Conservation (phyloP, 2,797 vertebrate species). For the Ptychobarbus kaznakovi region DNA sequence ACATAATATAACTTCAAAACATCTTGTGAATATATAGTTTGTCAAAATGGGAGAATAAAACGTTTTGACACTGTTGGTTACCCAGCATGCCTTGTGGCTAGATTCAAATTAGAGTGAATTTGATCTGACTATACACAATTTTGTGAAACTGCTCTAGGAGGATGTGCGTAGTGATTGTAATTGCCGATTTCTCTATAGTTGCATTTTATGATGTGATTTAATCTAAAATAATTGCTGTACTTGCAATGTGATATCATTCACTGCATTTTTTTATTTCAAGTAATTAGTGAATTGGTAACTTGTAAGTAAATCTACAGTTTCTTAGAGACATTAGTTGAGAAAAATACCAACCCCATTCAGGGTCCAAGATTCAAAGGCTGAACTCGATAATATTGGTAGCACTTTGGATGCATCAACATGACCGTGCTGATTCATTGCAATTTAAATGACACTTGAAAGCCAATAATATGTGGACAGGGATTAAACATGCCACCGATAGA, state of each 20-base stretch:
- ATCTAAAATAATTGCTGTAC: neutral
- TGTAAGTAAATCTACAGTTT: neutral
- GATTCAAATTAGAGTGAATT: neutral
- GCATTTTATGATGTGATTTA: neutral
- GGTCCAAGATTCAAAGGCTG: no score
- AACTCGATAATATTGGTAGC: neutral
- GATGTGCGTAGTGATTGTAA: neutral
- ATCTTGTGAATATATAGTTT: neutral
- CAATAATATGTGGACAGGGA: neutral
- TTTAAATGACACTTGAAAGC: neutral
- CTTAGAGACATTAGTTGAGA: neutral
- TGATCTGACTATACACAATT: neutral
- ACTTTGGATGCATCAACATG: neutral
- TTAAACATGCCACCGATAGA: neutral
- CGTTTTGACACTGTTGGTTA: neutral
- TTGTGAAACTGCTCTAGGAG: neutral
- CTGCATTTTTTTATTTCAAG: neutral
- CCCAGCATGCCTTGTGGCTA: neutral
- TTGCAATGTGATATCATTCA: no score
- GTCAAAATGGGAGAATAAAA: neutral
- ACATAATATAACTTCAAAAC: neutral
- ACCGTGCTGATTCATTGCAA: neutral
- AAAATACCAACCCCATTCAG: neutral
- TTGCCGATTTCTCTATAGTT: neutral
- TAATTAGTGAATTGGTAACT: neutral